Conservation (phyloP, 2,113 vertebrate genomes). For the Antennarius striatus region DNA sequence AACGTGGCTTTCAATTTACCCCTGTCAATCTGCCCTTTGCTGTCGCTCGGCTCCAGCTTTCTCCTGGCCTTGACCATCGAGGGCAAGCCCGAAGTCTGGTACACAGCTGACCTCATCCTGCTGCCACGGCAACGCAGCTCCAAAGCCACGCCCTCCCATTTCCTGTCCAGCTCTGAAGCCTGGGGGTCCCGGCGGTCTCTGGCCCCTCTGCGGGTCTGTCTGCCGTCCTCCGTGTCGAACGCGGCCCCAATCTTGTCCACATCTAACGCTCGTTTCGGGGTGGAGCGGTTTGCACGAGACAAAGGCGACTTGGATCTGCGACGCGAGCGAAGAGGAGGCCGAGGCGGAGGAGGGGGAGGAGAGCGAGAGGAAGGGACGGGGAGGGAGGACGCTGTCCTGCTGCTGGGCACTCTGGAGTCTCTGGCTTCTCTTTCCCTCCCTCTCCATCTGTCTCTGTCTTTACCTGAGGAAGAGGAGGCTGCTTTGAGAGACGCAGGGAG, state of each 20-base stretch:
- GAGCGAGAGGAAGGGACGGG: constrained; percentile 28
- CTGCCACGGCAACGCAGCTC: constrained; percentile 80
- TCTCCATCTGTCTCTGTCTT: constrained; percentile 62
- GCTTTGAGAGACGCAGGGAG: constrained; percentile 21
- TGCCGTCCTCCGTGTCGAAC: not conserved
- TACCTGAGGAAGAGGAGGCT: constrained; percentile 67
- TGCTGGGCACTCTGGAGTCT: constrained; percentile 57
- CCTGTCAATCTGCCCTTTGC: constrained; percentile 55
- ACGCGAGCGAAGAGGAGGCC: constrained; percentile 58
- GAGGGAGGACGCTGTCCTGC: constrained; percentile 56
- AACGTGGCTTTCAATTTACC: constrained; percentile 88
- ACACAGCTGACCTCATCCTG: constrained; percentile 80
- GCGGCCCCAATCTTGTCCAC: constrained; percentile 78
- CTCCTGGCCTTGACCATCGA: constrained; percentile 74
- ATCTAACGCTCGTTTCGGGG: constrained; percentile 80
- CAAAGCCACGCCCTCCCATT: constrained; percentile 80
- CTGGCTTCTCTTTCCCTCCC: constrained; percentile 56
- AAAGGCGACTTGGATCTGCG: constrained; percentile 68
- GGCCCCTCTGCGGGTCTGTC: constrained; percentile 23
- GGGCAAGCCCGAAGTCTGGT: constrained; percentile 79
- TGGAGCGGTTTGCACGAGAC: constrained; percentile 51
- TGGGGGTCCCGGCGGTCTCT: constrained; percentile 16
- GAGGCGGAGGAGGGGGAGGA: constrained; percentile 45
- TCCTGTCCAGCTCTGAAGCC: constrained; percentile 74
- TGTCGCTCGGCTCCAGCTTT: constrained; percentile 61